Percentiles rank a stretch among this genome's conserved stretches.
These are phyloP conservation scores for Thera obeliscata DNA, from an alignment of 2,888 invertebrate species.

Conservation along the genomic window DNA sequence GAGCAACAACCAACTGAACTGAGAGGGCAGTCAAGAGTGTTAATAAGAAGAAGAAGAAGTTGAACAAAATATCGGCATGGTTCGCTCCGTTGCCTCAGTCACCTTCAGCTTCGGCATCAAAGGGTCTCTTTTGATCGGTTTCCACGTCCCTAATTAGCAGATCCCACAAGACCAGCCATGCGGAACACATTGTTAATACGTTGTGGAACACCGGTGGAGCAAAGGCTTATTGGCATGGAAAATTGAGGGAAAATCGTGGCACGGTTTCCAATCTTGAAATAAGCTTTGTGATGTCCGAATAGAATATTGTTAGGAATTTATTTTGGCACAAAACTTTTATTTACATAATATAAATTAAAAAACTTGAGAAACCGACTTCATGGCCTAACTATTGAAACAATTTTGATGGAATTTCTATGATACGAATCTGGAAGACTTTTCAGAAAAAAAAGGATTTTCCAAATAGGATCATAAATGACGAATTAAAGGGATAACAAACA, in stretches of 20 bases:
- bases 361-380: no score
- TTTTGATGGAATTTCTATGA: no score
- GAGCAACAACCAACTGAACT: no score
- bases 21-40: no score
- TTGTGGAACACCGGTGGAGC: slow-evolving; percentile 63
- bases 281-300: slow-evolving; percentile 10
- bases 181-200: slow-evolving; percentile 84
- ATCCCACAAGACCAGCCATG: slow-evolving; percentile 65
- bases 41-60: slow-evolving; percentile 28
- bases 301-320: neutral
- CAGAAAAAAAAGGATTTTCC: no score
- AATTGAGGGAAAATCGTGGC: slow-evolving; percentile 75
- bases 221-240: slow-evolving; percentile 73
- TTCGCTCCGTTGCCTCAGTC: slow-evolving; percentile 61
- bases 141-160: slow-evolving; percentile 80
- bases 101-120: slow-evolving; percentile 78
- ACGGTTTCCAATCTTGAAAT: slow-evolving; percentile 41
- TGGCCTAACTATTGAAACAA: no score
- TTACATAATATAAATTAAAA: no score
- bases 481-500: no score
- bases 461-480: no score
- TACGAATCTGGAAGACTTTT: no score
- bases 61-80: slow-evolving; percentile 46
- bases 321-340: no score
- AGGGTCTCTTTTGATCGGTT: slow-evolving; percentile 75